Percentiles rank a stretch among this genome's conserved stretches.
Conservation (phyloP, 2,113 vertebrate species). For the Caranx melampygus region DNA sequence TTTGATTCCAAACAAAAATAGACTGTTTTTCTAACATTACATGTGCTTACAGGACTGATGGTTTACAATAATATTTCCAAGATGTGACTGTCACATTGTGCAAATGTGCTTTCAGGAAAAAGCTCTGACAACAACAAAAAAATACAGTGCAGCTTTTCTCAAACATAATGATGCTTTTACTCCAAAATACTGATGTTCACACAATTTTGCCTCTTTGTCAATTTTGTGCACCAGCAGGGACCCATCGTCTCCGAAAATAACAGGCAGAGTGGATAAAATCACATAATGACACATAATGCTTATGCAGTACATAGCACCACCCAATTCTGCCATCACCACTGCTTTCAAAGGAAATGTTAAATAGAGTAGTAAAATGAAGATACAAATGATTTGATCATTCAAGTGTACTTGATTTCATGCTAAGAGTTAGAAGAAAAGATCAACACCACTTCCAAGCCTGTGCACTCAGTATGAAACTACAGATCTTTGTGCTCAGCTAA, state of each 20-base stretch:
- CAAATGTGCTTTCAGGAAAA: not conserved
- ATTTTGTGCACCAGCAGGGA: not conserved
- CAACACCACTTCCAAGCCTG: not conserved
- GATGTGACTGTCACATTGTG: not conserved
- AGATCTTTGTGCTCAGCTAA: not conserved
- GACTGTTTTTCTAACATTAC: no score
- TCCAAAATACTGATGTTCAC: not conserved
- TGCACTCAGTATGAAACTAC: not conserved
- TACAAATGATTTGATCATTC: not conserved
- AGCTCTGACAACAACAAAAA: not conserved
- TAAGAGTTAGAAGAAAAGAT: not conserved
- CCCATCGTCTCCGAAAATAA: not conserved
- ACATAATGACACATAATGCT: conserved; percentile 41
- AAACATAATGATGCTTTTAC: conserved; percentile 4
- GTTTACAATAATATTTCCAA: not conserved
- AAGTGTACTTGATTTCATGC: not conserved
- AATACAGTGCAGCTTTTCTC: not conserved
- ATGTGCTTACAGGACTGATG: not conserved
- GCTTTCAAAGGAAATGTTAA: not conserved
- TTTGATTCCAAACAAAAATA: not conserved
- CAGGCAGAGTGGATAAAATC: conserved; percentile 11
- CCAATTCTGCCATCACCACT: not conserved
- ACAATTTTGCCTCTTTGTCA: conserved; percentile 7
- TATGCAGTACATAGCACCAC: not conserved
- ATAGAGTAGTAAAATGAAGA: not conserved